A percentile compares a stretch with the other conserved stretches of the same genome.
Evolutionary conservation across 2,797 vertebrate genomes (phyloP).

Genomic region (Betta splendens): DNA sequence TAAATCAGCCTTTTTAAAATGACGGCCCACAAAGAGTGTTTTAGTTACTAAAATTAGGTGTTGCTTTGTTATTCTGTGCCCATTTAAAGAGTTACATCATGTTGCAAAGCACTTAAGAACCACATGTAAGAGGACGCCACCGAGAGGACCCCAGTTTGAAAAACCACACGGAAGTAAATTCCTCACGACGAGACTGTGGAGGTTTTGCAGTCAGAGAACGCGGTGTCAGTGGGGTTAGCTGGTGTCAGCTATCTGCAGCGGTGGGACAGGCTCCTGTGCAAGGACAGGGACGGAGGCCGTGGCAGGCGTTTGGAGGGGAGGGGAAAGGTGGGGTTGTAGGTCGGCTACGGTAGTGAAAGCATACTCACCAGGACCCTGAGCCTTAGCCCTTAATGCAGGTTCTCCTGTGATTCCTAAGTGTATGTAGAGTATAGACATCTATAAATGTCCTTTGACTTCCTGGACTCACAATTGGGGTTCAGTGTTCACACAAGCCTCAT

Average conservation of each 20-base stretch:
- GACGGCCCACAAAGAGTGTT: conserved; percentile 18
- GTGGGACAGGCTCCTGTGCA: conserved; percentile 37
- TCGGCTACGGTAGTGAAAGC: conserved; percentile 52
- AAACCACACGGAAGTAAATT: conserved; percentile 21
- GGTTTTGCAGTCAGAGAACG: conserved; percentile 45
- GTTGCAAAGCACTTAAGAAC: conserved; percentile 30
- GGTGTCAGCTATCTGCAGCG: conserved; percentile 48
- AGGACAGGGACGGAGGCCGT: conserved; percentile 32
- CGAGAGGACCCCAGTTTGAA: conserved; percentile 22
- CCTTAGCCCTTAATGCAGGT: conserved; percentile 64
- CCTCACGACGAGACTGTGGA: conserved; percentile 11
- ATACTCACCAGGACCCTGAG: conserved; percentile 77
- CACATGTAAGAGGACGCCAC: conserved; percentile 17
- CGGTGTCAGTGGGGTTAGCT: conserved; percentile 65
- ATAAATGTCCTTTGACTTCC: conserved; percentile 41
- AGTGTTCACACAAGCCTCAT: not conserved
- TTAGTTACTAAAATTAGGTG: conserved; percentile 4
- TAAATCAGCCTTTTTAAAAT: conserved; percentile 44
- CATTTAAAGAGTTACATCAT: conserved; percentile 52
- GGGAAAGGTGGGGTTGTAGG: conserved; percentile 28
- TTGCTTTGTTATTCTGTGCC: conserved; percentile 33
- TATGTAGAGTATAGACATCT: conserved; percentile 73
- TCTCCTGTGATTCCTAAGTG: conserved; percentile 73
- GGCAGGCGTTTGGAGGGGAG: conserved; percentile 21
- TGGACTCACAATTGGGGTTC: conserved; percentile 2